Evolutionary conservation across 2,888 invertebrate species (phyloP).

Genomic region (Ennomos fuscantarius): DNA sequence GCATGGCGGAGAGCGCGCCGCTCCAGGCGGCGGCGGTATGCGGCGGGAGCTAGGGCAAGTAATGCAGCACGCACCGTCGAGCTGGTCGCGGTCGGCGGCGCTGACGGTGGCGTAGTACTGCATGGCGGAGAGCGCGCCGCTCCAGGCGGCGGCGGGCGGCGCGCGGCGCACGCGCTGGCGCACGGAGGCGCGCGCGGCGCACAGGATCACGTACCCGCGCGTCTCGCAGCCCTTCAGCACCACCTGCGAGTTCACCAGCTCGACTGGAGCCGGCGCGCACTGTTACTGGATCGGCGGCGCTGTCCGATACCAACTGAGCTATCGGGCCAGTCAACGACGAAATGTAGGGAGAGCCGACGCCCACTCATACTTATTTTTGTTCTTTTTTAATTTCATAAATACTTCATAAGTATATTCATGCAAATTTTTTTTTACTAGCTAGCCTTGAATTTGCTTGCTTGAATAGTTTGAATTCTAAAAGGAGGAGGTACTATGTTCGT

Average conservation of each 20-base stretch:
- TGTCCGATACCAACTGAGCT: too few relatives aligned
- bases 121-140: conserved; percentile 96
- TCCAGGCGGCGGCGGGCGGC: conserved; percentile 95
- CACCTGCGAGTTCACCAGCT: conserved; percentile 96
- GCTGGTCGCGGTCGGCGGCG: conserved; percentile 90
- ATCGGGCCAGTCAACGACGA: too few relatives aligned
- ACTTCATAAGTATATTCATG: too few relatives aligned
- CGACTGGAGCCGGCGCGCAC: conserved; percentile 83
- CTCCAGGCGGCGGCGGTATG: conserved; percentile 95
- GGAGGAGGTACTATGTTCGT: too few relatives aligned
- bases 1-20: conserved; percentile 96
- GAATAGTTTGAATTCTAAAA: too few relatives aligned
- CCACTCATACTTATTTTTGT: too few relatives aligned
- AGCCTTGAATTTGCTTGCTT: too few relatives aligned
- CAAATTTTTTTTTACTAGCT: too few relatives aligned
- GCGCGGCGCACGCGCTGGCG: conserved; percentile 95
- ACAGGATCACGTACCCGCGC: conserved; percentile 98
- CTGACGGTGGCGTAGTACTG: conserved; percentile 99
- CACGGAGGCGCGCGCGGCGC: conserved; percentile 98
- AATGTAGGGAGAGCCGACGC: too few relatives aligned
- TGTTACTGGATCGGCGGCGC: neutral
- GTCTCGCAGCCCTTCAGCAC: conserved; percentile 98
- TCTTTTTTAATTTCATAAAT: too few relatives aligned
- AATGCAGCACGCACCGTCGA: conserved; percentile 91
- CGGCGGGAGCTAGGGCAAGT: too few relatives aligned